Evolutionary conservation across 92 coral and sea anemone species (phyloP).

Genomic region (Phenganax marumi): DNA sequence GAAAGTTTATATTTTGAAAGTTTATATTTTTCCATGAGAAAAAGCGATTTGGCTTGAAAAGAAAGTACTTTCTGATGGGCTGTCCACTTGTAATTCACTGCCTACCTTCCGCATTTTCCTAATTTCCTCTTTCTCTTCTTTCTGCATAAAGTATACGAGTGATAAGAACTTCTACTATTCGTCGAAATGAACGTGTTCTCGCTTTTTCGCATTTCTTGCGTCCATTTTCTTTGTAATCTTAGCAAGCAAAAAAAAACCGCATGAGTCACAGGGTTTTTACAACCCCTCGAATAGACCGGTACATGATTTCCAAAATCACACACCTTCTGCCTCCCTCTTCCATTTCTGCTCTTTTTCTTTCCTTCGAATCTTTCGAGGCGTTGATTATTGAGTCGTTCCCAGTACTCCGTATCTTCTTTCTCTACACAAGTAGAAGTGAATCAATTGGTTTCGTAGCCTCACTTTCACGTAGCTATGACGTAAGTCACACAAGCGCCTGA

Average conservation of each 20-base stretch:
- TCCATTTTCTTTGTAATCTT: conserved; percentile 39
- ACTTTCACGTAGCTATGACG: background rate
- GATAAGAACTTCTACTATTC: background rate
- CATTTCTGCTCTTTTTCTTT: conserved; percentile 65
- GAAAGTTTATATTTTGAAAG: too few species aligned
- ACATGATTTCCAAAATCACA: background rate
- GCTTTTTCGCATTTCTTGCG: conserved; percentile 18
- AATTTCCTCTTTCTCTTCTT: background rate
- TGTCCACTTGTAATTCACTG: too few species aligned
- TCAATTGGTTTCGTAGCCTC: background rate
- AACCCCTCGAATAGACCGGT: background rate
- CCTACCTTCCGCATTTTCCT: too few species aligned
- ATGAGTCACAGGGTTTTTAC: background rate
- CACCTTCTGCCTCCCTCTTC: conserved; percentile 92
- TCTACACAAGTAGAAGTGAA: conserved; percentile 46
- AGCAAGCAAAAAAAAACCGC: background rate
- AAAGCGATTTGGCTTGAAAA: too few species aligned
- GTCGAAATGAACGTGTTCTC: conserved; percentile 26
- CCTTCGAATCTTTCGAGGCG: conserved; percentile 74
- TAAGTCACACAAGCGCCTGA: background rate
- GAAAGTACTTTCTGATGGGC: too few species aligned
- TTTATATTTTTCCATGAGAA: too few species aligned
- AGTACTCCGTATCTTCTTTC: conserved; percentile 72
- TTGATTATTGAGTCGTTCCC: conserved; percentile 88
- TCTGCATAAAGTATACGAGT: background rate